These are phyloP conservation scores for Polia nebulosa DNA, from an alignment of 2,888 invertebrate genomes.

Conservation along the genomic window DNA sequence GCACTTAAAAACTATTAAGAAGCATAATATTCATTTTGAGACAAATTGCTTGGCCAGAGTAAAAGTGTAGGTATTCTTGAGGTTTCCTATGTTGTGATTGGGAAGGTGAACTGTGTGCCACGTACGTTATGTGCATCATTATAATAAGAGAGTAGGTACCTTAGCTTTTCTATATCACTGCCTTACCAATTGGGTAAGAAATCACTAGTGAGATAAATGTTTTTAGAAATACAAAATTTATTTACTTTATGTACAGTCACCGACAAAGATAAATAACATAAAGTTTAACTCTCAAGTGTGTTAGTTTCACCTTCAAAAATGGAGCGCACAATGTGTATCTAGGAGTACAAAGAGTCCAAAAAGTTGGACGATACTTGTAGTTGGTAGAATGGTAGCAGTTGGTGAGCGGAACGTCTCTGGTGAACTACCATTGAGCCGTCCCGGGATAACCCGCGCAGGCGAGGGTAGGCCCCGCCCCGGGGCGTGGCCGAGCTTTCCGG, in stretches of 20 bases:
- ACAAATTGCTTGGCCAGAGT: too few species aligned
- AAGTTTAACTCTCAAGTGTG: constrained; percentile 39
- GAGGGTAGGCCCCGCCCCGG: constrained; percentile 71
- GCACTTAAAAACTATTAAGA: too few species aligned
- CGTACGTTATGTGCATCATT: neutral
- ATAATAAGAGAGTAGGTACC: neutral
- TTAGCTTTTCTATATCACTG: neutral
- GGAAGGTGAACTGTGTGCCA: neutral
- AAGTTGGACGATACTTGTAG: constrained; percentile 37
- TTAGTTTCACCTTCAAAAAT: constrained; percentile 56
- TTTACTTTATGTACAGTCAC: constrained; percentile 8
- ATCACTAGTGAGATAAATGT: neutral
- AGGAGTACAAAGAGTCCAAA: constrained; percentile 51
- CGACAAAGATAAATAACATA: constrained; percentile 17
- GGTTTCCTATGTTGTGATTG: neutral
- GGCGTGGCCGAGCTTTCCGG: constrained; percentile 72
- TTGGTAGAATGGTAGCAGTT: constrained; percentile 31
- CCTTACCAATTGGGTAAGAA: neutral
- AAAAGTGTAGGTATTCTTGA: neutral
- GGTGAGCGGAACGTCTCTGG: constrained; percentile 40
- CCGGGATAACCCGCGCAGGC: constrained; percentile 73
- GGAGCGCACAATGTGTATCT: constrained; percentile 37
- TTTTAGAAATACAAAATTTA: neutral
- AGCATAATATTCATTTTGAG: too few species aligned
- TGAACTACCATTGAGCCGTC: constrained; percentile 52